phyloP scores from a whole-genome alignment of 2,797 vertebrate genomes.

The Myotis pilosus region DNA sequence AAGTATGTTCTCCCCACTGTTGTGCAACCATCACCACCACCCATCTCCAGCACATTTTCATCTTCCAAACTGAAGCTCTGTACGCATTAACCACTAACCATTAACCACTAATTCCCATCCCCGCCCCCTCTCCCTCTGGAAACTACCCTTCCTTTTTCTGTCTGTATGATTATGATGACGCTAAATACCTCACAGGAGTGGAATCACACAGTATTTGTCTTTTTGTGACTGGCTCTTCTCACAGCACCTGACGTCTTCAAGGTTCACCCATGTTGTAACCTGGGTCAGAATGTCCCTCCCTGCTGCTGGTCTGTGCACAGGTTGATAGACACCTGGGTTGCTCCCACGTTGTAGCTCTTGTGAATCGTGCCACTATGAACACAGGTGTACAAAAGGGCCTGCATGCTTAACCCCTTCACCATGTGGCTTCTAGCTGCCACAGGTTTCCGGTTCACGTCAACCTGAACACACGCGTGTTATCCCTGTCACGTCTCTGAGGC shows the following conservation, averaged over 20 bases:
- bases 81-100: background rate
- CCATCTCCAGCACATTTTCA: background rate
- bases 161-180: background rate
- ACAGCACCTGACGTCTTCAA: background rate
- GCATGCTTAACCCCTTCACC: background rate
- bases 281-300: background rate
- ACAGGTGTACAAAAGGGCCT: background rate
- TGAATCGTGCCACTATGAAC: background rate
- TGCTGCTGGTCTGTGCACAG: background rate
- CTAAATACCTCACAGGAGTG: background rate
- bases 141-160: background rate
- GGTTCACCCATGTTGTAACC: background rate
- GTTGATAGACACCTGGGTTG: background rate
- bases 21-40: too few species aligned
- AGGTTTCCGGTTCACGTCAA: background rate
- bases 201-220: background rate
- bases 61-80: background rate
- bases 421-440: background rate
- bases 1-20: background rate
- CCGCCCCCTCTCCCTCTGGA: background rate
- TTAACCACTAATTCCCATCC: background rate
- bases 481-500: background rate
- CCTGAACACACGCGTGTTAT: background rate
- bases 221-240: background rate
- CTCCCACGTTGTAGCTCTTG: background rate